phyloP scores from a whole-genome alignment of 2,888 invertebrate species.

The Pyrocoelia pectoralis region DNA sequence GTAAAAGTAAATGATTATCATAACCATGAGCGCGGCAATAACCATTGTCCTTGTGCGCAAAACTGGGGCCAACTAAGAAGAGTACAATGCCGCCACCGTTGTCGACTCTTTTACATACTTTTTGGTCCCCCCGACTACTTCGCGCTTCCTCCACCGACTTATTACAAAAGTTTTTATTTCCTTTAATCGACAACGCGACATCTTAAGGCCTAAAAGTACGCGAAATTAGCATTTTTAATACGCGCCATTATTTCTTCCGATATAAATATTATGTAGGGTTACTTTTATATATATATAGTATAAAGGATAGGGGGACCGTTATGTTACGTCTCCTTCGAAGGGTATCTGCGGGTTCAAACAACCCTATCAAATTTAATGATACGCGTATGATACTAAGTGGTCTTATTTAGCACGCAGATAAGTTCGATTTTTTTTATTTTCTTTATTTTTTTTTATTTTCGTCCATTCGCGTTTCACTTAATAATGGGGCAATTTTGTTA shows the following conservation, averaged over 20 bases:
- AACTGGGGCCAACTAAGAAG: slow-evolving; percentile 31
- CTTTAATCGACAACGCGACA: slow-evolving; percentile 21
- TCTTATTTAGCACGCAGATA: slow-evolving; percentile 3
- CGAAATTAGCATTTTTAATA: slow-evolving; percentile 23
- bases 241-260: background rate
- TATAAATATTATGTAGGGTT: slow-evolving; percentile 22
- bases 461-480: background rate
- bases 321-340: background rate
- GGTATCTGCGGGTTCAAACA: slow-evolving; percentile 34
- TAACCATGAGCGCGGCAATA: slow-evolving; percentile 55
- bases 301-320: slow-evolving; percentile 15
- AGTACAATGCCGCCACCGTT: background rate
- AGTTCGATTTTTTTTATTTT: background rate
- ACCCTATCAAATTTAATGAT: slow-evolving; percentile 44
- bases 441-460: background rate
- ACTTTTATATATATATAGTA: slow-evolving; percentile 12
- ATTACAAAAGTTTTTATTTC: slow-evolving; percentile 29
- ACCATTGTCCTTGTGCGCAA: slow-evolving; percentile 49
- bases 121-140: slow-evolving; percentile 45
- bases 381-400: slow-evolving; percentile 34
- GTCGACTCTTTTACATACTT: slow-evolving; percentile 21
- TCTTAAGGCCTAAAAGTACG: slow-evolving; percentile 14
- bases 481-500: background rate
- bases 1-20: slow-evolving; percentile 56
- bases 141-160: slow-evolving; percentile 40